Evolutionary conservation across 2,888 invertebrate genomes (phyloP).

Genomic region (Eudemis profundana): DNA sequence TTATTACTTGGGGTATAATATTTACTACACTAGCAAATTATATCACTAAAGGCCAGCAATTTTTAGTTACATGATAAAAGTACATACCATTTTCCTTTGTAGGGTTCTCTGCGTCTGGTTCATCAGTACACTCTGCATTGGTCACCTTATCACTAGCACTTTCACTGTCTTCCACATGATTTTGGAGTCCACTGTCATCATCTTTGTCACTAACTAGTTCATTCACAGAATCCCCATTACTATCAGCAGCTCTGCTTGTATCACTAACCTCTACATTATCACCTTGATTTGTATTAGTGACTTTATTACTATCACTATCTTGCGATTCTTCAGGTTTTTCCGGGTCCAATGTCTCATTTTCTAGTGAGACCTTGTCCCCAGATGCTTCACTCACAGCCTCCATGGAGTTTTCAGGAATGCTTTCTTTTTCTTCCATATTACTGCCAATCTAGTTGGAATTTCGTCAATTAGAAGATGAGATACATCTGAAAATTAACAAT

Average conservation of each 20-base stretch:
- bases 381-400: constrained; percentile 52
- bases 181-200: constrained; percentile 61
- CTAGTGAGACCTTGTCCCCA: constrained; percentile 45
- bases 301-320: constrained; percentile 45
- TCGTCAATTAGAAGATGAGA: constrained; percentile 51
- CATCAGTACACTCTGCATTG: constrained; percentile 49
- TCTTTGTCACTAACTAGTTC: constrained; percentile 47
- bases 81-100: constrained; percentile 54
- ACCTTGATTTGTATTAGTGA: constrained; percentile 43
- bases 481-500: constrained; percentile 65
- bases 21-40: no score
- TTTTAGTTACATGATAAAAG: not conserved
- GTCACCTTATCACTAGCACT: constrained; percentile 54
- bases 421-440: constrained; percentile 76
- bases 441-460: constrained; percentile 61
- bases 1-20: no score
- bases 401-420: constrained; percentile 57
- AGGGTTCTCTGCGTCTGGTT: constrained; percentile 5
- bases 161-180: constrained; percentile 65
- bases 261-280: constrained; percentile 49
- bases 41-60: no score
- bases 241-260: constrained; percentile 37
- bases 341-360: constrained; percentile 3
- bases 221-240: constrained; percentile 49
- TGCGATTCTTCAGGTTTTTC: constrained; percentile 40